Conservation (phyloP, 1,140 invertebrate species). For the Gonioctena quinquepunctata region DNA sequence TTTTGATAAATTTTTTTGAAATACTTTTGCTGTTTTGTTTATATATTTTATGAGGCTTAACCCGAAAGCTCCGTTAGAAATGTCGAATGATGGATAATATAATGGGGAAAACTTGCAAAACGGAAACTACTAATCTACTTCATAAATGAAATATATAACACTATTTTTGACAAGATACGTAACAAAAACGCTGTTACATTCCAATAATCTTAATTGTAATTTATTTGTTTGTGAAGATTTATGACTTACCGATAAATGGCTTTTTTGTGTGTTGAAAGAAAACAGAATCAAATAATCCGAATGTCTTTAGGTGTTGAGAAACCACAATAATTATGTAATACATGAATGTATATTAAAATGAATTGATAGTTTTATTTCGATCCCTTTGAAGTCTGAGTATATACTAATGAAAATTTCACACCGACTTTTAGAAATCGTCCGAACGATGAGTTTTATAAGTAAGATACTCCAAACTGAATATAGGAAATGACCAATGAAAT, state of each 20-base stretch:
- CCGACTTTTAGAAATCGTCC: no score
- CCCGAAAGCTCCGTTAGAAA: neutral
- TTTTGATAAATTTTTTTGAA: conserved; percentile 11
- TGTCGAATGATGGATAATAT: neutral
- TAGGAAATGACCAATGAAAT: no score
- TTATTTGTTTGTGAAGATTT: conserved; percentile 19
- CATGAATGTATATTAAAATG: conserved; percentile 49
- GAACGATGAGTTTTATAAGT: no score
- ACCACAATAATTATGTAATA: conserved; percentile 53
- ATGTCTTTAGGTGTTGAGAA: conserved; percentile 49
- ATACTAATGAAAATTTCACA: no score
- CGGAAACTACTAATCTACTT: conserved; percentile 1
- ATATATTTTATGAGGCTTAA: neutral
- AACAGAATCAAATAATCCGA: conserved; percentile 50
- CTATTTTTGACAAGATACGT: conserved; percentile 46
- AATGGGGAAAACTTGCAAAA: conserved; percentile 25
- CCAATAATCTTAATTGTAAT: conserved; percentile 21
- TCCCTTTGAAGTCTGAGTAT: no score
- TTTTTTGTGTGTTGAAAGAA: conserved; percentile 52
- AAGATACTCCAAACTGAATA: no score
- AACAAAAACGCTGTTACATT: conserved; percentile 29
- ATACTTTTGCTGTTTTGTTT: conserved; percentile 15
- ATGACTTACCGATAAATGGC: conserved; percentile 30
- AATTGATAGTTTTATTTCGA: conserved; percentile 20
- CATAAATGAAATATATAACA: conserved; percentile 22